Percentiles rank a stretch among this genome's conserved stretches.
Evolutionary conservation across 1,140 invertebrate genomes (phyloP).

Genomic region (Drosophila pruinosa): DNA sequence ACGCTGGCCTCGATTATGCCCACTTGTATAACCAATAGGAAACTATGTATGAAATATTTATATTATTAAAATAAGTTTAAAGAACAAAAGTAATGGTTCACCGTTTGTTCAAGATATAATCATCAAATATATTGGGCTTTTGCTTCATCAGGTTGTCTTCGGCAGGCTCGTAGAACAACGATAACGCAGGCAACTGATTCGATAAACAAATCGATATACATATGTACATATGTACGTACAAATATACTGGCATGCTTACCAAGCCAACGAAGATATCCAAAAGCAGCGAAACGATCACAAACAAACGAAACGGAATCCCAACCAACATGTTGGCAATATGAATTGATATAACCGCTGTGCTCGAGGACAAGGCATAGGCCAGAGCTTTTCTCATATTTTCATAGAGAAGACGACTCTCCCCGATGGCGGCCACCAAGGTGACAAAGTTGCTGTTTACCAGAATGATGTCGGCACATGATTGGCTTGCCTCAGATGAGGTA

Average conservation of each 20-base stretch:
- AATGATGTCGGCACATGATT: constrained; percentile 42
- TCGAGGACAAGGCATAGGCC: constrained; percentile 38
- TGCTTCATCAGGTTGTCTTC: constrained; percentile 46
- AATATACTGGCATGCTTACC: constrained; percentile 26
- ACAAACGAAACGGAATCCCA: constrained; percentile 28
- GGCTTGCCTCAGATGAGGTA: constrained; percentile 16
- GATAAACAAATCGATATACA: not conserved
- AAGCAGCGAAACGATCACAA: constrained; percentile 10
- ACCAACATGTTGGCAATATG: constrained; percentile 4
- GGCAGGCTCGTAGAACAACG: constrained; percentile 32
- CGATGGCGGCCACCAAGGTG: constrained; percentile 31
- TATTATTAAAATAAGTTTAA: too few species aligned
- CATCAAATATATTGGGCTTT: constrained; percentile 44
- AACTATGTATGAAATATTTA: too few species aligned
- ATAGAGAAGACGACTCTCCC: constrained; percentile 43
- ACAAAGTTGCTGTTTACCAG: constrained; percentile 39
- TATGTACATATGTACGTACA: not conserved
- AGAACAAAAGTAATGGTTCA: too few species aligned
- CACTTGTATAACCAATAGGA: constrained; percentile 42
- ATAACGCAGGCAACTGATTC: constrained; percentile 35
- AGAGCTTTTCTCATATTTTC: constrained; percentile 56
- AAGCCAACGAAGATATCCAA: constrained; percentile 34
- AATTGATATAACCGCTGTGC: constrained; percentile 1
- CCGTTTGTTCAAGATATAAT: constrained; percentile 48
- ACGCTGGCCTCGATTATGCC: constrained; percentile 46